These are phyloP conservation scores for Drosophila murphyi DNA, from an alignment of 1,140 invertebrate genomes.

Conservation along the genomic window DNA sequence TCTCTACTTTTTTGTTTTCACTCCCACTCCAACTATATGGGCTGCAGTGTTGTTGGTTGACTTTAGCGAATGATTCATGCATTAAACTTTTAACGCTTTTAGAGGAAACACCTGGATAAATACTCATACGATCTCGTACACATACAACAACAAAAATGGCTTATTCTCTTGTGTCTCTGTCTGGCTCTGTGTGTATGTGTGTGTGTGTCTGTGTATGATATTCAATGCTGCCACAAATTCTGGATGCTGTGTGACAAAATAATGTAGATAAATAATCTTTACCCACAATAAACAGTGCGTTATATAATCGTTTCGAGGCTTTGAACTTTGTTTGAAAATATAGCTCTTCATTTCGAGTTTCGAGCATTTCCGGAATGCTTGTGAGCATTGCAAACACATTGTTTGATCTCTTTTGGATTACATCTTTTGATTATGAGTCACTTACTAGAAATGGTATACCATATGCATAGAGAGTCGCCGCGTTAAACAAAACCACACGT, in stretches of 20 bases:
- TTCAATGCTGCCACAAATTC: constrained; percentile 41
- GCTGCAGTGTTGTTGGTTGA: constrained; percentile 11
- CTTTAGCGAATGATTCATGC: constrained; percentile 58
- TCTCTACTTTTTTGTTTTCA: constrained; percentile 7
- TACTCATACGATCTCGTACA: constrained; percentile 31
- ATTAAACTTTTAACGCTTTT: constrained; percentile 48
- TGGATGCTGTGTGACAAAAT: constrained; percentile 33
- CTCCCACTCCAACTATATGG: constrained; percentile 29
- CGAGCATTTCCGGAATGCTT: constrained; percentile 1
- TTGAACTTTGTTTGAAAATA: constrained; percentile 6
- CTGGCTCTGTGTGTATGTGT: constrained; percentile 21
- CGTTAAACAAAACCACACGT: too few species aligned
- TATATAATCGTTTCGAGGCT: constrained; percentile 5
- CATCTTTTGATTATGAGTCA: neutral
- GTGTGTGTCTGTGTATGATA: neutral
- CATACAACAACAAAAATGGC: constrained; percentile 25
- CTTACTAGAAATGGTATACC: neutral
- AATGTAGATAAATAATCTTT: constrained; percentile 16
- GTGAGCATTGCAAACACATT: constrained; percentile 3
- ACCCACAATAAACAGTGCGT: neutral
- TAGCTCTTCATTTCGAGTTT: constrained; percentile 1
- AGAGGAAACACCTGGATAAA: constrained; percentile 78
- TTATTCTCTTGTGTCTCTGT: neutral
- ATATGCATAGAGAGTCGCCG: too few species aligned
- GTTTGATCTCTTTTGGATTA: neutral